Conservation (phyloP, 2,113 vertebrate genomes). For the Ceuthmochares aereus region DNA sequence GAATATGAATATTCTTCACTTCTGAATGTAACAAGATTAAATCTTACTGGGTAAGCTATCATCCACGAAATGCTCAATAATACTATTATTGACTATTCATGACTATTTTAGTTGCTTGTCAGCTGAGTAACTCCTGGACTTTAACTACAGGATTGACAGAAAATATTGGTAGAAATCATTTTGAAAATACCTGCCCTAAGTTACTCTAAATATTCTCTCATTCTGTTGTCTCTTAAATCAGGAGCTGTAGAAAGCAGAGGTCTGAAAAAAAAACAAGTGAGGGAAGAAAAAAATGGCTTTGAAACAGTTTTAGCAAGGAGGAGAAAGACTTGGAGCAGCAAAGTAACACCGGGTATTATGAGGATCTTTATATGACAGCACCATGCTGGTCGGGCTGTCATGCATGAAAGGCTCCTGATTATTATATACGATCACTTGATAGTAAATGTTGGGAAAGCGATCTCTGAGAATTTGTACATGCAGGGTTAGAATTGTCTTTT, state of each 20-base stretch:
- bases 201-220: background rate
- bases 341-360: accelerated
- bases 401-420: background rate
- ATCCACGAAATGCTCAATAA: background rate
- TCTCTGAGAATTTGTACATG: background rate
- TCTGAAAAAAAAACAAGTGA: background rate
- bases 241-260: background rate
- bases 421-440: background rate
- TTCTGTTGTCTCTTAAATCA: background rate
- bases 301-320: background rate
- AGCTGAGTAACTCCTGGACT: background rate
- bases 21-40: background rate
- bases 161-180: background rate
- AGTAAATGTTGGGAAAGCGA: background rate
- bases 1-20: background rate
- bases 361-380: background rate
- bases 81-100: background rate
- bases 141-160: background rate
- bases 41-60: background rate
- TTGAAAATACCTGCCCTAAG: background rate
- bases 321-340: background rate
- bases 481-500: background rate
- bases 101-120: background rate
- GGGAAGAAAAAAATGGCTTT: background rate
- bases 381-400: background rate